These are phyloP conservation scores for Ormyrus thymus DNA, from an alignment of 2,888 invertebrate genomes.

Conservation along the genomic window DNA sequence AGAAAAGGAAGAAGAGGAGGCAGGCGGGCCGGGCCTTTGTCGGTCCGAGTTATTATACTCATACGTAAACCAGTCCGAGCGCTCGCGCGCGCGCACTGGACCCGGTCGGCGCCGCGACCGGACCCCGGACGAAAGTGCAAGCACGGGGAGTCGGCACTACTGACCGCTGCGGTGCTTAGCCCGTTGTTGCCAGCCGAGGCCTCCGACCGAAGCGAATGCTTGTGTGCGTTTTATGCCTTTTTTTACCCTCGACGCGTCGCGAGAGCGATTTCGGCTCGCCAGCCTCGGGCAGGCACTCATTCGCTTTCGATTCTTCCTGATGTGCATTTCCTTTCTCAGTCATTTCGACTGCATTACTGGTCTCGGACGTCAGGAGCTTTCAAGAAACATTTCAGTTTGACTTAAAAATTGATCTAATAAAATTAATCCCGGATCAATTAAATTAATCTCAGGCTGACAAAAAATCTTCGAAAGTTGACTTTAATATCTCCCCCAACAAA, in stretches of 20 bases:
- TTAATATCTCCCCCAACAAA: background rate
- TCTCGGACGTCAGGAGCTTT: too few species aligned
- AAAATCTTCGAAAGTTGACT: slow-evolving; percentile 20
- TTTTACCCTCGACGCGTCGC: slow-evolving; percentile 26
- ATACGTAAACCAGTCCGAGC: slow-evolving; percentile 51
- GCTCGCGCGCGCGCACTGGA: slow-evolving; percentile 21
- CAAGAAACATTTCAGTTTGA: too few species aligned
- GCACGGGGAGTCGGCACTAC: background rate
- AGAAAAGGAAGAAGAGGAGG: background rate
- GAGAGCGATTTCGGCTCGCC: too few species aligned
- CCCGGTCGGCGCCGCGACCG: slow-evolving; percentile 14
- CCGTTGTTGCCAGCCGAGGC: slow-evolving; percentile 31
- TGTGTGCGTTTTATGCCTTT: slow-evolving; percentile 17
- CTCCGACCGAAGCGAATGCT: background rate
- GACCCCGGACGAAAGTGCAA: background rate
- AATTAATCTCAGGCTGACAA: background rate
- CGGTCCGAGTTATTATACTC: slow-evolving; percentile 24
- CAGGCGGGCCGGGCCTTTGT: background rate
- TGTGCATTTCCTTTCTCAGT: too few species aligned
- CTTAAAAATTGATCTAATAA: too few species aligned
- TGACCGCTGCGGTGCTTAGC: background rate
- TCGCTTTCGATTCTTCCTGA: too few species aligned
- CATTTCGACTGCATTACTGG: too few species aligned
- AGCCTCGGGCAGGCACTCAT: too few species aligned
- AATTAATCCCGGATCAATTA: background rate